Evolutionary conservation across 2,888 invertebrate species (phyloP).

Genomic region (Lasioglossum figueresi): DNA sequence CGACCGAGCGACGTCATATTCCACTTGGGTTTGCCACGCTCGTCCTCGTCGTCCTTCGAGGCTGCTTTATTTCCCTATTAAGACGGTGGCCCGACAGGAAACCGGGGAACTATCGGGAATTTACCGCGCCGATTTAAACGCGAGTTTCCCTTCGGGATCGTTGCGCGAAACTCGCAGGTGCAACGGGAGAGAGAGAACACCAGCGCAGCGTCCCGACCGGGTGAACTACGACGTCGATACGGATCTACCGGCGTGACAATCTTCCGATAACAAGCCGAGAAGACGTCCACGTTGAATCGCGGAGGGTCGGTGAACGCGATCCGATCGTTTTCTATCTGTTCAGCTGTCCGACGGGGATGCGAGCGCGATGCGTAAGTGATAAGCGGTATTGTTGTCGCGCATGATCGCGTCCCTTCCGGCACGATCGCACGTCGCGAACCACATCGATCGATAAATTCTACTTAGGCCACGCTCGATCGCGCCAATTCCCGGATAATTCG

Average conservation of each 20-base stretch:
- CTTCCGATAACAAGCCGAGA: slow-evolving; percentile 59
- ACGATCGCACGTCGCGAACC: slow-evolving; percentile 20
- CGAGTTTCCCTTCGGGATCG: slow-evolving; percentile 24
- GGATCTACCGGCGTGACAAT: slow-evolving; percentile 68
- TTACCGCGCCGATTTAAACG: slow-evolving; percentile 43
- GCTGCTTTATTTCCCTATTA: slow-evolving; percentile 54
- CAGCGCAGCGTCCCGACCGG: neutral
- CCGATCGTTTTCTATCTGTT: slow-evolving; percentile 43
- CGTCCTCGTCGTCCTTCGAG: slow-evolving; percentile 9
- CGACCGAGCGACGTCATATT: slow-evolving; percentile 50
- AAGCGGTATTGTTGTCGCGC: slow-evolving; percentile 52
- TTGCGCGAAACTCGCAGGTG: slow-evolving; percentile 50
- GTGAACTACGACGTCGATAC: slow-evolving; percentile 61
- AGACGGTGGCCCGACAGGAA: slow-evolving; percentile 18
- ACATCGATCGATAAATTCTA: slow-evolving; percentile 43
- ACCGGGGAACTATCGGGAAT: slow-evolving; percentile 35
- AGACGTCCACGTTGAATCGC: slow-evolving; percentile 31
- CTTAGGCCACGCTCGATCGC: slow-evolving; percentile 36
- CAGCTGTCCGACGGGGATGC: slow-evolving; percentile 37
- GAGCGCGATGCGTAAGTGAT: slow-evolving; percentile 60
- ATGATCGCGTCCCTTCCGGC: slow-evolving; percentile 59
- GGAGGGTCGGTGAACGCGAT: slow-evolving; percentile 43
- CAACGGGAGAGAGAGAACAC: slow-evolving; percentile 20
- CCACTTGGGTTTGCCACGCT: slow-evolving; percentile 23
- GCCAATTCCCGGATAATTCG: slow-evolving; percentile 32